Percentiles rank a stretch among this genome's conserved stretches.
Conservation (phyloP, 2,113 vertebrate genomes). For the Anas platyrhynchos region DNA sequence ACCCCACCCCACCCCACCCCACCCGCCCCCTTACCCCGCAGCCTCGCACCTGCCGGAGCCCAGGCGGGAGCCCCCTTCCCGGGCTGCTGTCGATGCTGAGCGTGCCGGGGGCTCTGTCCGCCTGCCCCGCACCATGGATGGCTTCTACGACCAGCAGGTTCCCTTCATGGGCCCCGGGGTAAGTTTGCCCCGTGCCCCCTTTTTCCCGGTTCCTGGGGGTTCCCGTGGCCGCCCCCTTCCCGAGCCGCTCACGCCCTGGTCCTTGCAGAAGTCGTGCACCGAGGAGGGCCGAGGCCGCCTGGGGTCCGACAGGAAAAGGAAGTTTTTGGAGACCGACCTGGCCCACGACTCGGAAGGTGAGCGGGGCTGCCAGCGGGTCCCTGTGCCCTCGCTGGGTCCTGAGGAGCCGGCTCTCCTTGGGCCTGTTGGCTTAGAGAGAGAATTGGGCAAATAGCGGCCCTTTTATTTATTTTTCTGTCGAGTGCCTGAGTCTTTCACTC, state of each 20-base stretch:
- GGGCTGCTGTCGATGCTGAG: conserved; percentile 79
- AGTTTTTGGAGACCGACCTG: conserved; percentile 92
- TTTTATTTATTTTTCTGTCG: conserved; percentile 19
- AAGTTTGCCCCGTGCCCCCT: conserved; percentile 65
- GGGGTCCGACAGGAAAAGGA: conserved; percentile 89
- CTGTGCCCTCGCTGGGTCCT: background rate
- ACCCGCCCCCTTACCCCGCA: background rate
- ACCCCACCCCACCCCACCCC: too few relatives aligned
- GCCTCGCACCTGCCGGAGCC: conserved; percentile 59
- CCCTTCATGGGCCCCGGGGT: conserved; percentile 93
- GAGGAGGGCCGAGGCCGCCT: conserved; percentile 83
- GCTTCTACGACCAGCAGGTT: conserved; percentile 97
- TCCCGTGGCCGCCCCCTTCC: background rate
- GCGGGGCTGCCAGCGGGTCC: background rate
- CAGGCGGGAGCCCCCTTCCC: conserved; percentile 39
- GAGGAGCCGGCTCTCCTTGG: rapidly evolving
- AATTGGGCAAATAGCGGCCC: background rate
- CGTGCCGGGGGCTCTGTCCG: conserved; percentile 67
- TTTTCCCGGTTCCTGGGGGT: background rate
- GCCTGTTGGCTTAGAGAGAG: rapidly evolving
- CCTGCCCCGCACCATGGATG: conserved; percentile 86
- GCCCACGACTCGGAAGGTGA: conserved; percentile 97
- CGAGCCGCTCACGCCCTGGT: background rate
- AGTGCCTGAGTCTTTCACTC: conserved; percentile 49
- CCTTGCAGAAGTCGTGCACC: conserved; percentile 77